These are phyloP conservation scores for Melanitta fusca DNA, from an alignment of 2,797 vertebrate genomes.

Conservation along the genomic window DNA sequence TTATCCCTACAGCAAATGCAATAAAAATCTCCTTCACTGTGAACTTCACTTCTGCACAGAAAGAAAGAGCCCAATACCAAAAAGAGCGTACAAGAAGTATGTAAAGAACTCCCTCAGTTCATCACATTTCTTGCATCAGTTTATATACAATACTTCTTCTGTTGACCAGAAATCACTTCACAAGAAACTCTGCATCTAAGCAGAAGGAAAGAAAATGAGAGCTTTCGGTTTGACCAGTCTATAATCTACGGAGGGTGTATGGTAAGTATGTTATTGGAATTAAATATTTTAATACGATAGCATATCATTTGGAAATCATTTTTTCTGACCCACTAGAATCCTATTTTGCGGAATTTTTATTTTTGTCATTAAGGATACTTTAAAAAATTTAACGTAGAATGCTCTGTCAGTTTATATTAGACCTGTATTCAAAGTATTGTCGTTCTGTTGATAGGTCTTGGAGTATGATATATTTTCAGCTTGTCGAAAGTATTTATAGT, in stretches of 20 bases:
- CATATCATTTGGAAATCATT: neutral
- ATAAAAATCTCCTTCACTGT: neutral
- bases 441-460: neutral
- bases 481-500: neutral
- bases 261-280: neutral
- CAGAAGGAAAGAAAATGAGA: neutral
- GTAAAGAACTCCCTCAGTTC: neutral
- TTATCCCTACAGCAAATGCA: neutral
- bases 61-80: neutral
- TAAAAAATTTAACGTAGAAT: neutral
- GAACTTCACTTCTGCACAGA: neutral
- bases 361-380: neutral
- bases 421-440: neutral
- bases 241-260: neutral
- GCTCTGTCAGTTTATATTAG: neutral
- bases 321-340: neutral
- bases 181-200: neutral
- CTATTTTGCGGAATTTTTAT: neutral
- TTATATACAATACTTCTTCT: accelerated
- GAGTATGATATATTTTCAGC: neutral
- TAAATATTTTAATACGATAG: neutral
- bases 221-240: neutral
- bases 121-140: accelerated
- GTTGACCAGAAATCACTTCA: neutral
- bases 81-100: neutral